Base-by-base conservation (phyloP, 1,140 invertebrate species). In the Pseudobourletiella spinata region DNA sequence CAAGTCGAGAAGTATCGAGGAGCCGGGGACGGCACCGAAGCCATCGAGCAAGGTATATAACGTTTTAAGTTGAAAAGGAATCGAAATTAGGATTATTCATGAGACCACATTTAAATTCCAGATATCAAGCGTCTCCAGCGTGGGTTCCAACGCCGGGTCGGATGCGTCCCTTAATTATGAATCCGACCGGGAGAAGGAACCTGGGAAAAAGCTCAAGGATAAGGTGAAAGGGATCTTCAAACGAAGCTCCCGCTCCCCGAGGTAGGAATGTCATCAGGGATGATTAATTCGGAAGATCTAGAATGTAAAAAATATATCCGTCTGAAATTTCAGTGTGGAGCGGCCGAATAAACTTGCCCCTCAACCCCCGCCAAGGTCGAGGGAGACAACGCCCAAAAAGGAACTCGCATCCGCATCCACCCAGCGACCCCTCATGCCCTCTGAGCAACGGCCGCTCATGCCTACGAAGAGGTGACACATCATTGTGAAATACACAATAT, bases 191-290 rank as follows among this genome's bases (percentile, higher is more conserved):
- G 87, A 86, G 75, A 83, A 83, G 72, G 84, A 89, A 76, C 48
- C 52, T 22, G 43, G 42, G 18, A 55, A 24, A 32, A 56, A 50
- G 24, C 75, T 91, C 51, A 86, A 86, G 71, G 87, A 86, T 51
- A 82, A 87, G 68, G 76, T 92, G 20, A 85, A 86, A 1, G 87
- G 84, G 55, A 88, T 92, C 77, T 91, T 92, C 70, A 87, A 84
- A 74, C 82, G 86, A 66, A 79, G 82, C 43, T 55, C 59, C 18
- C 57, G 65, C 22, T 67, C 65, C 2, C 68, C 68, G 2, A 70
- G 67, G 67, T 66, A 62, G 3, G 54, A n/a, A n/a, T n/a, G n/a
- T n/a, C n/a, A n/a, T n/a, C n/a, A n/a, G 8, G 4, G 44, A 39
- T 39, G 32, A 8, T n/a, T 39, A 39, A 39, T 39, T 11, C 32